These are phyloP conservation scores for Hydraecia micacea DNA, from an alignment of 2,888 invertebrate genomes.

Conservation along the genomic window DNA sequence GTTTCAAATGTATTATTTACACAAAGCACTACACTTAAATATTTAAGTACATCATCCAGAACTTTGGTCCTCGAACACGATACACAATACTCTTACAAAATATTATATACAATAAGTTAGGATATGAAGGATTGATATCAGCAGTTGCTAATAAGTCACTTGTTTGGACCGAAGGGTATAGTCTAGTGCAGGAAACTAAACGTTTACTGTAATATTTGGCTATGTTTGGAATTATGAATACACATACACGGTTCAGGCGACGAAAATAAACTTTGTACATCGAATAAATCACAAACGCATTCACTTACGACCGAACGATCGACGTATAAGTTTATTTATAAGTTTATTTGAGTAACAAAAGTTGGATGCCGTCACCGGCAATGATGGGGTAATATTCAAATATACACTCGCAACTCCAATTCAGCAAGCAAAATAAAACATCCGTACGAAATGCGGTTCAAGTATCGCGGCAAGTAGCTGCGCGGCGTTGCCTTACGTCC, in stretches of 20 bases:
- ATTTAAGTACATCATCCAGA: conserved; percentile 68
- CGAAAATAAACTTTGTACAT: conserved; percentile 80
- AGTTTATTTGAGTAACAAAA: conserved; percentile 51
- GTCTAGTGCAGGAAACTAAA: conserved; percentile 61
- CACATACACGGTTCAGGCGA: conserved; percentile 70
- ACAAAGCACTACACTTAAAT: conserved; percentile 75
- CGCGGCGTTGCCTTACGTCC: conserved; percentile 77
- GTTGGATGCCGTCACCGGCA: conserved; percentile 44
- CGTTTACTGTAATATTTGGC: conserved; percentile 62
- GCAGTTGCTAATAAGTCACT: conserved; percentile 82
- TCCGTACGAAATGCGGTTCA: conserved; percentile 70
- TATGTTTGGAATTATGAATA: conserved; percentile 67
- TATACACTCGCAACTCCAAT: conserved; percentile 60
- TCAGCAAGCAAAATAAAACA: conserved; percentile 73
- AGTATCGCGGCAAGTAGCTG: conserved; percentile 75
- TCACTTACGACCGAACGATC: conserved; percentile 71
- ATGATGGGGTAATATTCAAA: conserved; percentile 55
- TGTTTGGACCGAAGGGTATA: conserved; percentile 82
- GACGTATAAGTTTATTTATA: conserved; percentile 48
- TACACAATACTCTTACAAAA: conserved; percentile 60
- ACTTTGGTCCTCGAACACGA: conserved; percentile 80
- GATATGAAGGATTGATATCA: conserved; percentile 80
- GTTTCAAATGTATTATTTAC: conserved; percentile 71
- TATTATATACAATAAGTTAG: conserved; percentile 65
- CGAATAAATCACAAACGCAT: conserved; percentile 77